These are phyloP conservation scores for Tiphia femorata DNA, from an alignment of 2,888 invertebrate genomes.

Conservation along the genomic window DNA sequence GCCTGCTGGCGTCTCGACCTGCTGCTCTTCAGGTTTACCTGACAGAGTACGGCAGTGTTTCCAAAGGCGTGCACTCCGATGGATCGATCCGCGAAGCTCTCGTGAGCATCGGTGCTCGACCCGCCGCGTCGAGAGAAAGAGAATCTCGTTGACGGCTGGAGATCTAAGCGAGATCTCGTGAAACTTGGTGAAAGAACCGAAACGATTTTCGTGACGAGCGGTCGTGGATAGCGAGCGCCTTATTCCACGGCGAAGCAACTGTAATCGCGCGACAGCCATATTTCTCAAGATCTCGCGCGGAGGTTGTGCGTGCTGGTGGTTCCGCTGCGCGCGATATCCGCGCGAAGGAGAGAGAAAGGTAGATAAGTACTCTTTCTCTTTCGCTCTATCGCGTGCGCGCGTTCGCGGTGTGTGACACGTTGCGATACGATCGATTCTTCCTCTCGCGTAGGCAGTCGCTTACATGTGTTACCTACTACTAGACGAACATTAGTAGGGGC, in stretches of 20 bases:
- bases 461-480: too few species aligned
- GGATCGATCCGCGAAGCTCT: conserved; percentile 38
- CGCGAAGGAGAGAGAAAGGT: conserved; percentile 3
- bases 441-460: too few species aligned
- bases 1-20: conserved; percentile 51
- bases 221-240: background rate
- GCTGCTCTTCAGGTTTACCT: conserved; percentile 43
- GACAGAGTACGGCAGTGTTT: conserved; percentile 49
- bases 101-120: conserved; percentile 5
- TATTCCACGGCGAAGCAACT: background rate
- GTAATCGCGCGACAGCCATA: background rate
- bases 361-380: conserved; percentile 3
- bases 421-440: conserved; percentile 49
- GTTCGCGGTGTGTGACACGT: conserved; percentile 37
- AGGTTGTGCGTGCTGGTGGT: background rate
- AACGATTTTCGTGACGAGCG: background rate
- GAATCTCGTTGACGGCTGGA: conserved; percentile 10
- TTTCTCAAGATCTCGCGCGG: conserved; percentile 1
- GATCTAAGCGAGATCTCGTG: too few species aligned
- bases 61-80: conserved; percentile 56
- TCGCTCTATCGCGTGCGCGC: background rate
- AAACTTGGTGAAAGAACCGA: too few species aligned
- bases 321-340: conserved; percentile 5
- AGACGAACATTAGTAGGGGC: too few species aligned
- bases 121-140: conserved; percentile 8